Base-by-base conservation (phyloP, 1,140 invertebrate species). In the Cotesia typhae region DNA sequence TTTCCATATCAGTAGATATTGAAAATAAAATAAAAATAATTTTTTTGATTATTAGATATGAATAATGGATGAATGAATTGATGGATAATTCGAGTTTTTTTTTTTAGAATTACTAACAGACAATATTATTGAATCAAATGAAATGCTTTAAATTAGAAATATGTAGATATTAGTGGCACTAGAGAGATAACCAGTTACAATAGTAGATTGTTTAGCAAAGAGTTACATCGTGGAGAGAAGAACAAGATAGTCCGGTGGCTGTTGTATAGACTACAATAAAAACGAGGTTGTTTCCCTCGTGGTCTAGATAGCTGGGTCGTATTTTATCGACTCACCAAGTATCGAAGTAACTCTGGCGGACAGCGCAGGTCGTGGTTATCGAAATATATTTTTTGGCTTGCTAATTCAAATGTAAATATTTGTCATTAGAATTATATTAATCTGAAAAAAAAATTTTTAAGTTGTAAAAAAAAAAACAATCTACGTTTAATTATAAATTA, bases 291-390 rank as follows among this genome's bases (percentile, higher is more conserved):
- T 72, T 65, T 72, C 71, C 61, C 35, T 72, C 55, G 65, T 57
- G 65, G 71, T 72, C 71, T 72, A 72, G 65, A 72, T 72, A 67
- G 64, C 57, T 61, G 61, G 72, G 72, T 74, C 63, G 63, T 70
- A 74, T 53, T 74, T 74, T 74, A 74, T 74, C 68, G 72, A 74
- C 72, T 74, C 63, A 20, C n/a, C 36, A 65, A 63, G 70, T 74
- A 74, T 74, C 67, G 72, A 67, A 63, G 63, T 70, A 59, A 53
- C 63, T 47, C 41, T 41, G 35, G 36, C 63, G 68, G 68, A 74
- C 68, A 38, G 72, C 72, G 72, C 72, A 74, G 72, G 72, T 74
- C 72, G 67, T 60, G 72, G 72, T 67, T 68, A 63, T 14, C n/a
- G 51, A 20, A 74, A 74, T 53, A 64, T 74, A 60, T 70, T 66